Conservation (phyloP, 2,113 vertebrate species). For the Proterorhinus semilunaris region DNA sequence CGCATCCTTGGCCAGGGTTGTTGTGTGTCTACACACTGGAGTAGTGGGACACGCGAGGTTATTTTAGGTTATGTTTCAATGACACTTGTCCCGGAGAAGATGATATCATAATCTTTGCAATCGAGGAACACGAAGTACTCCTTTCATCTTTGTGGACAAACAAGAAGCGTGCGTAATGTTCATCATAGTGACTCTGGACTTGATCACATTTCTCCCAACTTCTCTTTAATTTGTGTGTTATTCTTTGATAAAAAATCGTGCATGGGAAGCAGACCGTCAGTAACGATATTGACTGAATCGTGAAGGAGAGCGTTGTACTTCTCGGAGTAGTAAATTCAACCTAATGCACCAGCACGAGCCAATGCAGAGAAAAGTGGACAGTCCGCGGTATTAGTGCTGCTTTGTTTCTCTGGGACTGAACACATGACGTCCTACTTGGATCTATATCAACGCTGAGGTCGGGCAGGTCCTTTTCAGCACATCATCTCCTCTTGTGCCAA, state of each 20-base stretch:
- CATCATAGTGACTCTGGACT: constrained; percentile 18
- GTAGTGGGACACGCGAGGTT: neutral
- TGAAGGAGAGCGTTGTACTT: neutral
- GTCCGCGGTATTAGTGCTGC: constrained; percentile 6
- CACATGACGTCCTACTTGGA: constrained; percentile 5
- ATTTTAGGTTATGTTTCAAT: neutral
- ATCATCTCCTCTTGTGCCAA: constrained; percentile 3
- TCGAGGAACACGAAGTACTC: neutral
- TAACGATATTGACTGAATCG: neutral
- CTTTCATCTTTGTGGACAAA: neutral
- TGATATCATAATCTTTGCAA: neutral
- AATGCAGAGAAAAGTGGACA: constrained; percentile 26
- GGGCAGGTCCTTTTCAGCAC: neutral
- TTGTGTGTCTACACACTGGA: constrained; percentile 12
- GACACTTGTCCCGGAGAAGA: neutral
- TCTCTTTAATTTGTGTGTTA: neutral
- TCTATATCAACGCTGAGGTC: constrained; percentile 16
- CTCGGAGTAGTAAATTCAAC: constrained; percentile 5
- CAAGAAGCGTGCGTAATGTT: constrained; percentile 1
- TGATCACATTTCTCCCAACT: constrained; percentile 22
- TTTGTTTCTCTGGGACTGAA: neutral
- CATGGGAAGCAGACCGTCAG: neutral
- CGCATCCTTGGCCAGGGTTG: constrained; percentile 48
- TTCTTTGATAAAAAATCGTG: no score
- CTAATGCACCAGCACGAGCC: constrained; percentile 20